Evolutionary conservation across 2,888 invertebrate genomes (phyloP), one percentile per base, ranked within the genome.

Genomic region (Nemotelus pantherinus): DNA sequence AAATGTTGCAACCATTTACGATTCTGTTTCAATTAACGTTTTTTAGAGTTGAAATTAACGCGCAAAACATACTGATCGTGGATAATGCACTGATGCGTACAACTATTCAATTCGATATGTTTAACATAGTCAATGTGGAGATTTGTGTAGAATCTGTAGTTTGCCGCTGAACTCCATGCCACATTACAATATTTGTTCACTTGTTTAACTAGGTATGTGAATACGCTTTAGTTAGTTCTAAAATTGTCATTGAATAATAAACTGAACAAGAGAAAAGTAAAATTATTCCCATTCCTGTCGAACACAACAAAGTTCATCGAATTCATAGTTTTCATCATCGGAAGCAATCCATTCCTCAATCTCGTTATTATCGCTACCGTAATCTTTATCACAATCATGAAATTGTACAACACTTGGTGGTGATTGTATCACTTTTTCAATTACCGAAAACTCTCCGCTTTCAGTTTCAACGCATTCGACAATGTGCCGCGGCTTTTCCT

Each of bases 401-500:
- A 87, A 86, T 79, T 86, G 87, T 76, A 87, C 80, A 53, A 87
- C 85, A 81, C 86, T 85, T 77, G 85, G 86, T 60, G 87, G 86
- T 76, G 87, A 86, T 76, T 85, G 85, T 81, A 87, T 85, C 60
- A 87, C 85, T 78, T 86, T 85, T 79, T 87, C 87, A 75, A 87
- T 87, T n/a, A 87, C 87, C 7, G 87, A 86, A 81, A 87, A 87
- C 76, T 87, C 86, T 0, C 87, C 87, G 80, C 86, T 84, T 39
- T 87, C 87, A 74, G 85, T 86, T 79, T 87, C 87, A 7, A 87
- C 85, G 58, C 87, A 87, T 79, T 87, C 86, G 2, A 87, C 86
- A 79, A 86, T 84, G 48, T 86, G 87, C 74, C 86, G 86, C 41
- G 87, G 87, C 9, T 85, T 85, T 80, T 87, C 87, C 78, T 86